Conservation (phyloP, 2,113 vertebrate genomes). For the Amblyornis subalaris region DNA sequence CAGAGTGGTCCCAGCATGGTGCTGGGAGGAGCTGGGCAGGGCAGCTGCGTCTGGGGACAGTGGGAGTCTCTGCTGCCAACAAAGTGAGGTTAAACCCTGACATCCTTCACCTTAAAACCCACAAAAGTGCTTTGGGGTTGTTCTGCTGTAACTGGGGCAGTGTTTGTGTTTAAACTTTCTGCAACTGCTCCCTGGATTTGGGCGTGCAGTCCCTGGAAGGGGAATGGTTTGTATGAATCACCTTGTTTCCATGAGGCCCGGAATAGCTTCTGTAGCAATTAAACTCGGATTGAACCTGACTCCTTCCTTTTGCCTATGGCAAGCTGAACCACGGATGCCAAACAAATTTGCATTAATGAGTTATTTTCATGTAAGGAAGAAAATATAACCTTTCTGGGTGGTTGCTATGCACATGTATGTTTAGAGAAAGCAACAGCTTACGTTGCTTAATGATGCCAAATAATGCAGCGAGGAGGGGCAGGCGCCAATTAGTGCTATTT, state of each 20-base stretch:
- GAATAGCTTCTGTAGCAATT: constrained; percentile 25
- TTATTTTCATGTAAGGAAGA: neutral
- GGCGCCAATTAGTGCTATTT: neutral
- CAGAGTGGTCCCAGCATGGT: neutral
- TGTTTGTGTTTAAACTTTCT: neutral
- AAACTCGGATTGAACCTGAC: constrained; percentile 32
- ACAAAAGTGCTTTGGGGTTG: neutral
- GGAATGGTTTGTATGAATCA: neutral
- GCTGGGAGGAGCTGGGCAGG: neutral
- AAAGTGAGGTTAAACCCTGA: rapidly evolving
- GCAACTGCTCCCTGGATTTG: neutral
- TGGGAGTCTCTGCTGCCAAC: rapidly evolving
- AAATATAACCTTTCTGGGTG: neutral
- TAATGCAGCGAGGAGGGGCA: neutral
- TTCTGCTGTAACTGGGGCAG: neutral
- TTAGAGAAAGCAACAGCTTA: neutral
- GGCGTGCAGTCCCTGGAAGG: neutral
- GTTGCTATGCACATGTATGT: neutral
- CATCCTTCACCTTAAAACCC: neutral
- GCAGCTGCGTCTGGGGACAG: rapidly evolving
- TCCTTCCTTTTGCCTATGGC: constrained; percentile 12
- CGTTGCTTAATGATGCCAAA: neutral
- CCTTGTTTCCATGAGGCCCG: neutral
- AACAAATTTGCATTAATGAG: constrained; percentile 22
- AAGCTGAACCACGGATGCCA: neutral